A percentile compares a stretch with the other conserved stretches of the same genome.
Evolutionary conservation across 2,797 vertebrate species (phyloP).

Genomic region (Argentina silus): DNA sequence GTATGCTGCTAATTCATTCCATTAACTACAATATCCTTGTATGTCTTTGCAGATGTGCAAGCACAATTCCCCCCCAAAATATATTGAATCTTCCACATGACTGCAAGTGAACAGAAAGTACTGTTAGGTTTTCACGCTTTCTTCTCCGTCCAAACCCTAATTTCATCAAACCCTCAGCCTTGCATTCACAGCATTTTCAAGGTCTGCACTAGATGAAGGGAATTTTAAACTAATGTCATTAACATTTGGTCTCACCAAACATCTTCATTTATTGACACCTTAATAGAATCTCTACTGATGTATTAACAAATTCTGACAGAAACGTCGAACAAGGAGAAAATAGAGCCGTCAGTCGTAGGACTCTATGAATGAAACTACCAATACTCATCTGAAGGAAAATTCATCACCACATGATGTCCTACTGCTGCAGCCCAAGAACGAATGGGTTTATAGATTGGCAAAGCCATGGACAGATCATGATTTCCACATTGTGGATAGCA

Average conservation of each 20-base stretch:
- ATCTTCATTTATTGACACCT: not conserved
- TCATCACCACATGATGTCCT: not conserved
- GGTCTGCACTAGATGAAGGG: slow-evolving; percentile 5
- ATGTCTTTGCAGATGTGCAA: slow-evolving; percentile 21
- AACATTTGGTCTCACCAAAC: not conserved
- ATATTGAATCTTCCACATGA: slow-evolving; percentile 26
- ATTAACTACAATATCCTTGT: slow-evolving; percentile 25
- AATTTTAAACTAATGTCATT: slow-evolving; percentile 17
- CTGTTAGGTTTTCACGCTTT: slow-evolving; percentile 23
- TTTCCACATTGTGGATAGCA: too few relatives aligned
- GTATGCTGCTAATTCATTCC: not conserved
- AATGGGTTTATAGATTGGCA: not conserved
- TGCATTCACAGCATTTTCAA: slow-evolving; percentile 21
- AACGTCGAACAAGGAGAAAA: not conserved
- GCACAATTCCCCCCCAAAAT: not conserved
- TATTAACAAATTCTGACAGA: not conserved
- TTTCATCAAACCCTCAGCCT: slow-evolving; percentile 24
- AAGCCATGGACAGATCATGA: not conserved
- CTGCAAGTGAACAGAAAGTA: slow-evolving; percentile 23
- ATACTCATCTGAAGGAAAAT: not conserved
- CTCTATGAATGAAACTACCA: not conserved
- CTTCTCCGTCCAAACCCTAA: slow-evolving; percentile 22
- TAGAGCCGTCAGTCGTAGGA: not conserved
- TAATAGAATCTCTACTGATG: not conserved
- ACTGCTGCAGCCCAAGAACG: not conserved